Conservation (phyloP, 2,888 invertebrate genomes). For the Tromatobia lineatoria region DNA sequence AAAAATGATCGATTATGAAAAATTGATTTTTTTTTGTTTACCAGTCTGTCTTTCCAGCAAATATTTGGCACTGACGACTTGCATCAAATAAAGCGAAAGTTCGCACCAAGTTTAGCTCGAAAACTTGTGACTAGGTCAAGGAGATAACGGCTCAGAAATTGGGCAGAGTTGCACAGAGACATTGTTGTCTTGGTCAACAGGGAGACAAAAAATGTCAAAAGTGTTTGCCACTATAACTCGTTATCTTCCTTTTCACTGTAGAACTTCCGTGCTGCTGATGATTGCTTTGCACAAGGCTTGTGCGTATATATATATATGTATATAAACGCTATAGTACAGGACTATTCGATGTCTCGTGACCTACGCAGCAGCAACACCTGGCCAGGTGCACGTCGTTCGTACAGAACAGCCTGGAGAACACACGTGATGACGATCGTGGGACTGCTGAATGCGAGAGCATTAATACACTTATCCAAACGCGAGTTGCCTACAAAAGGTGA, state of each 20-base stretch:
- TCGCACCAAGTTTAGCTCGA: not conserved
- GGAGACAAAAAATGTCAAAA: conserved; percentile 21
- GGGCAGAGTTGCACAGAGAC: not conserved
- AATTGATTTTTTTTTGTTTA: too few species aligned
- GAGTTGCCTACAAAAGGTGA: not conserved
- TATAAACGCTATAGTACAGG: not conserved
- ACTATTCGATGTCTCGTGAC: conserved; percentile 4
- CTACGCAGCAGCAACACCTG: conserved; percentile 48
- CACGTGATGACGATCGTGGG: conserved; percentile 29
- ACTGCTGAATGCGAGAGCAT: not conserved
- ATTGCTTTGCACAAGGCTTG: not conserved
- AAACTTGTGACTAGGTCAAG: not conserved
- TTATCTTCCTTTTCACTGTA: conserved; percentile 32
- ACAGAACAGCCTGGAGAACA: not conserved
- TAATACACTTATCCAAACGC: not conserved
- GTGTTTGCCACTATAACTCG: conserved; percentile 33
- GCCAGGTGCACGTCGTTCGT: conserved; percentile 52
- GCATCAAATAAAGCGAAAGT: not conserved
- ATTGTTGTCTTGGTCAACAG: conserved; percentile 21
- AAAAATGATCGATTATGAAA: too few species aligned
- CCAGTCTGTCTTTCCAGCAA: not conserved
- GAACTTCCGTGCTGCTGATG: conserved; percentile 43
- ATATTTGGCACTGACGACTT: not conserved
- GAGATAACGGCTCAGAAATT: not conserved
- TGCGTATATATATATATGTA: not conserved